Evolutionary conservation across 2,113 vertebrate species (phyloP).

Genomic region (Helogale parvula): DNA sequence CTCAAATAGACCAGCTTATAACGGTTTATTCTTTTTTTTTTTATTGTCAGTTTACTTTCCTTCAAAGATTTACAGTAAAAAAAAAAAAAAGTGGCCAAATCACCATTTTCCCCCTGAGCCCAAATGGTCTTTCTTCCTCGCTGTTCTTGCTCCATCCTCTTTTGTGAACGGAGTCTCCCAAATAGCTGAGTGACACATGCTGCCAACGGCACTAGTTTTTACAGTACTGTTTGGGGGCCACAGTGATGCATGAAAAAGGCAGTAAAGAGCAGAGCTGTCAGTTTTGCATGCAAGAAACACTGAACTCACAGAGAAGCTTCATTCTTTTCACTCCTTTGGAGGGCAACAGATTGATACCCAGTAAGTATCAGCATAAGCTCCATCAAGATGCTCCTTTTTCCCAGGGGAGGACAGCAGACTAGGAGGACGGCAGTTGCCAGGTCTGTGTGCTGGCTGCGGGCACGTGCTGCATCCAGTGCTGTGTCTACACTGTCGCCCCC

Average conservation of each 20-base stretch:
- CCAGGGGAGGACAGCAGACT: not conserved
- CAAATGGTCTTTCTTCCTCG: not conserved
- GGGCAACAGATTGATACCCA: not conserved
- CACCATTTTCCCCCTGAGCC: not conserved
- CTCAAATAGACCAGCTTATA: not conserved
- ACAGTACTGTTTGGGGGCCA: not conserved
- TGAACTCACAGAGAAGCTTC: not conserved
- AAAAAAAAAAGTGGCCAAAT: not conserved
- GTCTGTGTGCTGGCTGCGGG: too few species aligned
- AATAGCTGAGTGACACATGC: not conserved
- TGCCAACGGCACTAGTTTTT: not conserved
- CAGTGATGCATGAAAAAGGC: not conserved
- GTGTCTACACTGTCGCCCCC: too few species aligned
- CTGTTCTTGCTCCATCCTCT: not conserved
- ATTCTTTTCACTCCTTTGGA: not conserved
- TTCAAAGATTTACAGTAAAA: not conserved
- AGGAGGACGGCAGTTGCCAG: not conserved
- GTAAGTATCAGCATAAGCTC: not conserved
- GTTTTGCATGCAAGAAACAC: not conserved
- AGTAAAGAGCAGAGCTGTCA: not conserved
- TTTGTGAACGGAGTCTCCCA: not conserved
- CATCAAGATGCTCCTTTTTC: not conserved
- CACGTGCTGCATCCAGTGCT: not conserved
- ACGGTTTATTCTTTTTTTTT: not conserved
- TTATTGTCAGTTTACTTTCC: not conserved